These are phyloP conservation scores for Lagorchestes hirsutus DNA, from an alignment of 2,797 vertebrate species.

Conservation along the genomic window DNA sequence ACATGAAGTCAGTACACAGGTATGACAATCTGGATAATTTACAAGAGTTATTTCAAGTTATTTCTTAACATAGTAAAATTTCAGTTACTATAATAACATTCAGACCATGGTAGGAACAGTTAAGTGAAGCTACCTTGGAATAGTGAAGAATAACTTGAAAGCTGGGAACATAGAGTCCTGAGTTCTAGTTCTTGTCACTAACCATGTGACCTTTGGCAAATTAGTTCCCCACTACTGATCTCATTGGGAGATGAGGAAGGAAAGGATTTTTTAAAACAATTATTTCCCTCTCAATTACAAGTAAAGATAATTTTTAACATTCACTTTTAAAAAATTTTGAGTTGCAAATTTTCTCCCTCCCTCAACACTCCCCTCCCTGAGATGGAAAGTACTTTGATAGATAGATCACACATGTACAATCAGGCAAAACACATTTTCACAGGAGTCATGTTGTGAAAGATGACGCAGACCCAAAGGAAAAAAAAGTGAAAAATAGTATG, in stretches of 20 bases:
- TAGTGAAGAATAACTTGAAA: background rate
- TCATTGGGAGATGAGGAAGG: background rate
- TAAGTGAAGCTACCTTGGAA: background rate
- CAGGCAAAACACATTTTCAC: too few species aligned
- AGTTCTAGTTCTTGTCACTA: background rate
- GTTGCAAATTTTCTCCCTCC: too few species aligned
- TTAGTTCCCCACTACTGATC: background rate
- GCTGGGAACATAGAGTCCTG: background rate
- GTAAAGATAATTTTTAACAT: too few species aligned
- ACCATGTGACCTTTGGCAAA: background rate
- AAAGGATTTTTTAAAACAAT: background rate
- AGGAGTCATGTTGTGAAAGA: too few species aligned
- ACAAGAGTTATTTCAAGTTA: background rate
- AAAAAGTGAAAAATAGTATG: too few species aligned
- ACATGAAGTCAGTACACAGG: background rate
- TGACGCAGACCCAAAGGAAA: too few species aligned
- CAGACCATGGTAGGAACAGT: background rate
- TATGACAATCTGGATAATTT: constrained; percentile 11
- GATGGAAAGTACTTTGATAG: too few species aligned
- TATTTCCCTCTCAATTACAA: too few species aligned
- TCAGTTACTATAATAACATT: background rate
- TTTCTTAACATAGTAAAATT: background rate
- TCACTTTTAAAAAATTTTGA: too few species aligned
- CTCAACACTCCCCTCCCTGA: too few species aligned
- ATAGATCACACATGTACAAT: too few species aligned